Conservation (phyloP, 2,888 invertebrate genomes). For the Tortrix viridana region DNA sequence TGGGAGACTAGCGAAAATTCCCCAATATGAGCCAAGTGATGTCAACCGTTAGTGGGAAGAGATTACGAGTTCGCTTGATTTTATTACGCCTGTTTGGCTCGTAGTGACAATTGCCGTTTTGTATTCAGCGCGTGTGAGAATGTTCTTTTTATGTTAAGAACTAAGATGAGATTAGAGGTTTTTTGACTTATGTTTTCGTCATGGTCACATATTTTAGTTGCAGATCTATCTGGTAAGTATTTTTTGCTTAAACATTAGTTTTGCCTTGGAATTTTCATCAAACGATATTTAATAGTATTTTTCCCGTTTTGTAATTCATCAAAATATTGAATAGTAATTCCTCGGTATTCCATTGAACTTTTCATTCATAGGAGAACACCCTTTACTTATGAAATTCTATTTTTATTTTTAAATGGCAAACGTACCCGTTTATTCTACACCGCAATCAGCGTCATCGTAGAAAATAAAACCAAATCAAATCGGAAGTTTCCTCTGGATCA, state of each 20-base stretch:
- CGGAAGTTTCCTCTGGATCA: conserved; percentile 3
- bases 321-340: too few relatives aligned
- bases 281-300: too few relatives aligned
- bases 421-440: too few relatives aligned
- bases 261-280: too few relatives aligned
- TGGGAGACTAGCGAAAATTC: conserved; percentile 31
- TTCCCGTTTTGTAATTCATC: too few relatives aligned
- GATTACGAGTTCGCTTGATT: conserved; percentile 33
- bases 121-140: conserved; percentile 6
- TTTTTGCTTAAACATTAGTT: too few relatives aligned
- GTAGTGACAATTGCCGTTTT: conserved; percentile 20
- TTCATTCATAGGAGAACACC: too few relatives aligned
- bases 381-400: too few relatives aligned
- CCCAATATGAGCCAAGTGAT: conserved; percentile 42
- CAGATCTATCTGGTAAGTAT: too few relatives aligned
- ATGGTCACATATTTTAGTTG: background rate
- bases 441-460: background rate
- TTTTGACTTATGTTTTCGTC: background rate
- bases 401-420: too few relatives aligned
- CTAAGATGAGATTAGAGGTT: background rate
- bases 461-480: conserved; percentile 7
- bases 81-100: conserved; percentile 21
- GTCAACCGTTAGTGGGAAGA: conserved; percentile 41
- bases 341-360: too few relatives aligned
- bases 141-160: conserved; percentile 6